phyloP scores from a whole-genome alignment of 1,140 invertebrate species.

The Ptiloglossa arizonensis region DNA sequence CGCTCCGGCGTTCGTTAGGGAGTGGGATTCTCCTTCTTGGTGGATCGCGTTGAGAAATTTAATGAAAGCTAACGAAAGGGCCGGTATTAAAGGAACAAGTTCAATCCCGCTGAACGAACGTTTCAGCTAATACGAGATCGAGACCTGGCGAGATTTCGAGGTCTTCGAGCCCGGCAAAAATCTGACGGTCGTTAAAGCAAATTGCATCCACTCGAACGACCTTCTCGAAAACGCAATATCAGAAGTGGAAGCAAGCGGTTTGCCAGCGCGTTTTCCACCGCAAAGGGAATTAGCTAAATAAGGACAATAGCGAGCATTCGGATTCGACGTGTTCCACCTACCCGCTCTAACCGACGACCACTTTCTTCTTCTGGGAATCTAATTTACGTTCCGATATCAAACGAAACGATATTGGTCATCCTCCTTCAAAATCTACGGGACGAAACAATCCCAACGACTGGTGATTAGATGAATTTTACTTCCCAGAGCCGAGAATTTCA shows the following conservation, averaged over 20 bases:
- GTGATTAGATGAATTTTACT: too few relatives aligned
- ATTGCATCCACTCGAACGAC: slow-evolving; percentile 29
- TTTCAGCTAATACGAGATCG: slow-evolving; percentile 12
- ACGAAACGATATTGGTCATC: too few relatives aligned
- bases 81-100: slow-evolving; percentile 16
- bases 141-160: background rate
- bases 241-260: background rate
- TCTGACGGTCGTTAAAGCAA: slow-evolving; percentile 27
- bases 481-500: too few relatives aligned
- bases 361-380: background rate
- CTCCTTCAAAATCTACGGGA: too few relatives aligned
- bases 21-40: too few relatives aligned
- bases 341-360: too few relatives aligned
- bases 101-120: background rate
- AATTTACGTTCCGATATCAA: too few relatives aligned
- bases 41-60: slow-evolving; percentile 35
- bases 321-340: background rate
- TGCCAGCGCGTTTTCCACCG: background rate
- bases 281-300: slow-evolving; percentile 26
- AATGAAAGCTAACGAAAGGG: slow-evolving; percentile 40
- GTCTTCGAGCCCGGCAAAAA: slow-evolving; percentile 1
- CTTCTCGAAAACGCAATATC: slow-evolving; percentile 15
- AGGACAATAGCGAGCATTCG: slow-evolving; percentile 3
- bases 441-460: too few relatives aligned
- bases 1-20: too few relatives aligned